Conservation (phyloP, 2,888 invertebrate species). For the Chloroclystis v-ata region DNA sequence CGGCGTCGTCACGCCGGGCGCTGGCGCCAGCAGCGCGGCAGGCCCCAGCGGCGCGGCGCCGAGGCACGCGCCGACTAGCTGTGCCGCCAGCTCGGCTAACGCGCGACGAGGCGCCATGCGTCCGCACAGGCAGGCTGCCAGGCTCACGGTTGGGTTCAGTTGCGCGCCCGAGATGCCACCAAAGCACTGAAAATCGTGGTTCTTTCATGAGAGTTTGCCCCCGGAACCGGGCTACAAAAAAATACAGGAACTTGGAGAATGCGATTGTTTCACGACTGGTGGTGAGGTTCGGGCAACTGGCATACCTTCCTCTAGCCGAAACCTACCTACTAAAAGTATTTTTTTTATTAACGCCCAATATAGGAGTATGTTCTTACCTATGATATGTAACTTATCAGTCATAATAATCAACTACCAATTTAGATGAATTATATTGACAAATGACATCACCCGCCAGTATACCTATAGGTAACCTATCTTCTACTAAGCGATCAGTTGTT, state of each 20-base stretch:
- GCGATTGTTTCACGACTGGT: neutral
- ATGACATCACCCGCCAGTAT: no score
- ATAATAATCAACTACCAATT: no score
- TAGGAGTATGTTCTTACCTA: no score
- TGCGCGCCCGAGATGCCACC: slow-evolving; percentile 88
- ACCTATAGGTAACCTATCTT: no score
- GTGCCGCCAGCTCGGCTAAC: slow-evolving; percentile 79
- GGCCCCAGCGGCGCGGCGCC: slow-evolving; percentile 76
- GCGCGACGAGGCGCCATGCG: slow-evolving; percentile 69
- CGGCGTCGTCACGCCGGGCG: slow-evolving; percentile 79
- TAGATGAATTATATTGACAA: no score
- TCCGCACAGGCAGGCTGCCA: slow-evolving; percentile 79
- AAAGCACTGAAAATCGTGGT: slow-evolving; percentile 70
- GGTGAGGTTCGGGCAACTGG: neutral
- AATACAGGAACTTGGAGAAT: neutral
- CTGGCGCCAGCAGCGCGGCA: slow-evolving; percentile 14
- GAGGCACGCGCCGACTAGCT: slow-evolving; percentile 80
- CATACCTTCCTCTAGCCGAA: neutral
- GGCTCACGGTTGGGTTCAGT: slow-evolving; percentile 85
- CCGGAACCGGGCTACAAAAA: no score
- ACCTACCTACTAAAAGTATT: no score
- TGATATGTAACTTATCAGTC: no score
- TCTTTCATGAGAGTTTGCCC: neutral
- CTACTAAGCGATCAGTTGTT: no score
- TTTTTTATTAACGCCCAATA: no score